Conservation (phyloP, 2,113 vertebrate species). For the Ornithorhynchus anatinus region DNA sequence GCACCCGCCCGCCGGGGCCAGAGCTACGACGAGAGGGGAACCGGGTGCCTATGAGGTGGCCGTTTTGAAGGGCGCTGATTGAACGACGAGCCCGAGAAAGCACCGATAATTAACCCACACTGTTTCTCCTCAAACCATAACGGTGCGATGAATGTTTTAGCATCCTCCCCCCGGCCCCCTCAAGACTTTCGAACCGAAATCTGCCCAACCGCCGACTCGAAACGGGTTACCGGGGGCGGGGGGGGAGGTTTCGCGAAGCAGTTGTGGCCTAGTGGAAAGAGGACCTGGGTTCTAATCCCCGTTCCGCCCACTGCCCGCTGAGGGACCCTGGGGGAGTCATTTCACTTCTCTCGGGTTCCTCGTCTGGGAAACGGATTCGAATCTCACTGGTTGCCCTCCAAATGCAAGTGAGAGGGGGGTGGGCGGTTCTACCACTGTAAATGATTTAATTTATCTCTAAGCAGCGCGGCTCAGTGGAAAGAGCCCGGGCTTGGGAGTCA, state of each 20-base stretch:
- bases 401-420: no score
- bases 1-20: neutral
- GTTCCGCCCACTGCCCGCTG: accelerated
- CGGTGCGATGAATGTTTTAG: slow-evolving; percentile 45
- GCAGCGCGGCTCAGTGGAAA: no score
- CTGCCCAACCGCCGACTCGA: neutral
- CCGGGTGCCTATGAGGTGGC: slow-evolving; percentile 29
- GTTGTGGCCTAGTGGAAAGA: accelerated
- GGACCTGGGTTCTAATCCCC: neutral
- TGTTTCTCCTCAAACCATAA: slow-evolving; percentile 40
- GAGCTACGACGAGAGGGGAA: slow-evolving; percentile 1
- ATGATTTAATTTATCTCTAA: no score
- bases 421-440: no score
- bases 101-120: slow-evolving; percentile 41
- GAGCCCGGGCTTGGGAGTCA: no score
- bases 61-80: neutral
- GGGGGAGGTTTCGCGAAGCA: neutral
- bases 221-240: neutral
- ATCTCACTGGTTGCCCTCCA: no score
- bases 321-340: neutral
- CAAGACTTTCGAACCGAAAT: neutral
- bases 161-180: neutral
- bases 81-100: neutral
- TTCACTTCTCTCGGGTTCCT: neutral
- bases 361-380: no score